Percentiles rank a stretch among this genome's conserved stretches.
Conservation (phyloP, 2,113 vertebrate species). For the Chloroceryle aenea region DNA sequence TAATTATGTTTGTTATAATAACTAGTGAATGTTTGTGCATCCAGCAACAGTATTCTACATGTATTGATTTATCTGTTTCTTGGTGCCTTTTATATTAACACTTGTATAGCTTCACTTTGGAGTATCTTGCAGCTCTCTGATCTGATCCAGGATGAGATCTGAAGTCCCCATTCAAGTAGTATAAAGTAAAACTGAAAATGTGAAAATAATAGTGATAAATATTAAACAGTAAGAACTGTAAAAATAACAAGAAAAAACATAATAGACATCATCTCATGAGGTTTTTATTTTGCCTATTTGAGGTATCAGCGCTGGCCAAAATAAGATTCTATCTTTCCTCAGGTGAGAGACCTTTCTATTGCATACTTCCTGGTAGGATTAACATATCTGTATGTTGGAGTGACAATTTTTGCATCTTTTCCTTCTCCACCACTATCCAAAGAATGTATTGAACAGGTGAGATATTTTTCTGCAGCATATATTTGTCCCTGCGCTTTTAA, state of each 20-base stretch:
- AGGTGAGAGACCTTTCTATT: slow-evolving; percentile 95
- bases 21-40: neutral
- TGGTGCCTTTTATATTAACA: slow-evolving; percentile 3
- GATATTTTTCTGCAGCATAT: neutral
- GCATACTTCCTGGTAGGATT: slow-evolving; percentile 92
- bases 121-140: neutral
- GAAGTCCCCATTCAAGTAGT: neutral
- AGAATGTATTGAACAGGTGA: slow-evolving; percentile 95
- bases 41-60: neutral
- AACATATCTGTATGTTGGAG: slow-evolving; percentile 93
- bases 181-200: neutral
- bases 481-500: neutral
- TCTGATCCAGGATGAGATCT: neutral
- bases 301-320: neutral
- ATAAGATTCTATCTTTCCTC: slow-evolving; percentile 9
- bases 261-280: neutral
- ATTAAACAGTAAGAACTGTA: neutral
- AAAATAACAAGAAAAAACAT: neutral
- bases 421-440: slow-evolving; percentile 92
- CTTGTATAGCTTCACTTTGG: neutral
- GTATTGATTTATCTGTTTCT: slow-evolving; percentile 2
- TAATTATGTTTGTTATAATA: neutral
- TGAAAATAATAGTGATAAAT: neutral
- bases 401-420: slow-evolving; percentile 91
- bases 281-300: neutral